Evolutionary conservation across 2,113 vertebrate species (phyloP).

Genomic region (Archocentrus centrarchus): DNA sequence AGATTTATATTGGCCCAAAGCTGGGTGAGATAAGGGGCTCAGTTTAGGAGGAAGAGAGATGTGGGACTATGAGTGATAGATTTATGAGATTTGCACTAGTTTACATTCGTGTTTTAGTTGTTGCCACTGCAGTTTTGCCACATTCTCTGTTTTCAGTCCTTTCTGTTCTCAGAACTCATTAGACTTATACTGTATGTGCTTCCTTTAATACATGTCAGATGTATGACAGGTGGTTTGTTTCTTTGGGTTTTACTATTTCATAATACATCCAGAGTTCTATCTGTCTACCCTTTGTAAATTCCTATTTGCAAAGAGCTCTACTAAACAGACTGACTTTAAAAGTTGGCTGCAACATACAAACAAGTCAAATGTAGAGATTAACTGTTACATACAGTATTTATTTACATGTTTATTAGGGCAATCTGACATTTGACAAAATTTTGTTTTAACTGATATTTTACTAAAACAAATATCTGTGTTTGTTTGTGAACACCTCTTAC

Average conservation of each 20-base stretch:
- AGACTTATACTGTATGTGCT: background rate
- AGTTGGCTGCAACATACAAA: background rate
- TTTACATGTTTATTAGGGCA: no score
- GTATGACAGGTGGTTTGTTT: conserved; percentile 1
- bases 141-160: background rate
- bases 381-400: background rate
- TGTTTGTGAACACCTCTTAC: background rate
- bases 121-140: conserved; percentile 13
- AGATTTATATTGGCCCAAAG: conserved; percentile 50
- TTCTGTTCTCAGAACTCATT: background rate
- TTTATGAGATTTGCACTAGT: conserved; percentile 33
- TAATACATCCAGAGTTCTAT: background rate
- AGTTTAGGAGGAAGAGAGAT: conserved; percentile 31
- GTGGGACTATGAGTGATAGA: conserved; percentile 17
- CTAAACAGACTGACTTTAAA: background rate
- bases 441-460: no score
- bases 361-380: no score
- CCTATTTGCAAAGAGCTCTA: background rate
- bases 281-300: background rate
- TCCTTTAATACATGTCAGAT: conserved; percentile 18
- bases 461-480: no score
- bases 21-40: conserved; percentile 42
- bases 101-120: conserved; percentile 28
- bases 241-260: conserved; percentile 9
- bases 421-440: no score